Evolutionary conservation across 2,888 invertebrate species (phyloP), one percentile per base, ranked within the genome.

Genomic region (Salpingus planirostris): DNA sequence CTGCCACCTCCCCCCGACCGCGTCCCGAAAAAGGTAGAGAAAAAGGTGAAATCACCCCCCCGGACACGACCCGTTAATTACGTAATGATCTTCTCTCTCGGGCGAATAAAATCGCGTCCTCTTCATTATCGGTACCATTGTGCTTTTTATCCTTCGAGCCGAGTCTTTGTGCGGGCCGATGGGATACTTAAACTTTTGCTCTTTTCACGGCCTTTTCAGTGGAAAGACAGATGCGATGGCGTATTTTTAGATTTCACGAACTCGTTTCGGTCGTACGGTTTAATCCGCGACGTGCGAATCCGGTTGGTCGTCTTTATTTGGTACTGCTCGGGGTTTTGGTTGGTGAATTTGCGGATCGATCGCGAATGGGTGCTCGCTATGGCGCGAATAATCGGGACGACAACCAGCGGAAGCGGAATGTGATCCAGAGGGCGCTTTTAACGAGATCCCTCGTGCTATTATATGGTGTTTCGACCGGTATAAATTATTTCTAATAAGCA

Each of bases 131-230:
- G 42, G 40, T 46, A 38, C 46, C 38, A 43, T 46, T 46, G 46
- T 46, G n/a, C n/a, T n/a, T n/a, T n/a, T n/a, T n/a, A n/a, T n/a
- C n/a, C n/a, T n/a, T n/a, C n/a, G n/a, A n/a, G n/a, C n/a, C n/a
- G n/a, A n/a, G n/a, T n/a, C n/a, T n/a, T n/a, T 43, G 34, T 40
- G 31, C 37, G 37, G 40, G 36, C 46, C 42, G 44, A 46, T 46
- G 33, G 38, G 30, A 41, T 42, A 30, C 13, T n/a, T 38, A 41
- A 43, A 30, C 13, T n/a, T 38, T 27, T 30, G 38, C 33, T 38
- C 38, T 38, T 38, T 37, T 37, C 29, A 21, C 21, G 27, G 21
- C 27, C 23, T 33, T 27, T 12, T 27, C 27, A 29, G 30, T 29
- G 32, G 26, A 15, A 31, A 38, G 29, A 33, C 33, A 33, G 33